Evolutionary conservation across 2,113 vertebrate species (phyloP), one percentile per base, ranked within the genome.

Genomic region (Carettochelys insculpta): DNA sequence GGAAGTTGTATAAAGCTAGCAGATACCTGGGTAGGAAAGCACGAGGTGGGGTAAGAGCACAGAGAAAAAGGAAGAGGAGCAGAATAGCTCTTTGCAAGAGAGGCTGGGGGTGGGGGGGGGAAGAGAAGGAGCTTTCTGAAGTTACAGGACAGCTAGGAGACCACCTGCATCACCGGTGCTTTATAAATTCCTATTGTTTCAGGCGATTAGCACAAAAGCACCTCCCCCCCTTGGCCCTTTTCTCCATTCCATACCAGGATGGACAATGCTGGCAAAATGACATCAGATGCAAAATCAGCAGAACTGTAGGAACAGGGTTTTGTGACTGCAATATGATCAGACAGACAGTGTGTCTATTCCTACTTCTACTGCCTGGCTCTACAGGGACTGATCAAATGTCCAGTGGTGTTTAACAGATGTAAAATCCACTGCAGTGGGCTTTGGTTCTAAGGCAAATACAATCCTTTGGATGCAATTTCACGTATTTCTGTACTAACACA

Each of bases 1-100:
- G n/a, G 5, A 80, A 73, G 5, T 24, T 80, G 76, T 20, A 75
- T 51, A 75, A 53, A 51, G 51, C 17, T 5, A 1, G 1, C 0
- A 82, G 51, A 5, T 80, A 77, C 25, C 58, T 68, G 50, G 52
- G 82, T 29, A 34, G 0, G 5, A 51, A 78, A 71, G 31, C 34
- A 3, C 34, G 34, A 16, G 58, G 7, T 9, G 53, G 8, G 22
- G 7, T 6, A 27, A 11, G 20, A 4, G 54, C 11, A 25, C 27
- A 25, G 54, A 56, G 54, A 56, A 27, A 56, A 56, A 29, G 54
- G 12, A 68, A 53, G 1, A 56, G 68, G 58, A 93, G 47, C 50
- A 84, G 50, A 65, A 54, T 27, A 8, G 43, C 22, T 34, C 54
- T 41, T 65, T 16, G 45, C 48, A 58, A 76, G 53, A 27, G 25